Evolutionary conservation across 2,797 vertebrate genomes (phyloP).

Genomic region (Lacerta bilineata): DNA sequence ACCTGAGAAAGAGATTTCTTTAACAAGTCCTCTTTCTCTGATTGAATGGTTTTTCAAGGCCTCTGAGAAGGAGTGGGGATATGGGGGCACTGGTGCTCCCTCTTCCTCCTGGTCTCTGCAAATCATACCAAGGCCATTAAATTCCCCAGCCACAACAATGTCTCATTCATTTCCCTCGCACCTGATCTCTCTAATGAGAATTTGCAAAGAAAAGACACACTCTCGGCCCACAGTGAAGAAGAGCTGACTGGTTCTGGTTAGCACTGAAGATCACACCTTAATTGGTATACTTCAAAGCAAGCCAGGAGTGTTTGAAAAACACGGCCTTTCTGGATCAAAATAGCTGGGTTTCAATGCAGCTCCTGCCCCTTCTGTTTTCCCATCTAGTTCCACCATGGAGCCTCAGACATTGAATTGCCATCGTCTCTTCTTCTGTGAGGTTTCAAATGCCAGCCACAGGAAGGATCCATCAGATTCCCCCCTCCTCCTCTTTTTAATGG

Average conservation of each 20-base stretch:
- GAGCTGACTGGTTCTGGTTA: not conserved
- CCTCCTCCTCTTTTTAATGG: not conserved
- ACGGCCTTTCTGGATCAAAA: slow-evolving; percentile 26
- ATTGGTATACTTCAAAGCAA: slow-evolving; percentile 35
- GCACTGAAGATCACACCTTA: accelerated
- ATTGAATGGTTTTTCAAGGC: slow-evolving; percentile 45
- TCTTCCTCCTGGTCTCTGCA: not conserved
- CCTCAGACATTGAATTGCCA: accelerated
- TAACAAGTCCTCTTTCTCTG: slow-evolving; percentile 39
- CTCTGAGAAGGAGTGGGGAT: not conserved
- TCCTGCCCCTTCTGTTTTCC: accelerated
- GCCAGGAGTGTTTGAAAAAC: not conserved
- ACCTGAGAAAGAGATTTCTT: slow-evolving; percentile 35
- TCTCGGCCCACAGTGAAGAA: not conserved
- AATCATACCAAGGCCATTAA: slow-evolving; percentile 33
- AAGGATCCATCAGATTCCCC: not conserved
- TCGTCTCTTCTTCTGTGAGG: not conserved
- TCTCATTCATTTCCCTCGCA: not conserved
- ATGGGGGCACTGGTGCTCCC: accelerated
- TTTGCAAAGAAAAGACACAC: slow-evolving; percentile 42
- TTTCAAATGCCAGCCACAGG: not conserved
- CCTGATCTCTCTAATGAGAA: slow-evolving; percentile 57
- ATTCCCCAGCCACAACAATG: not conserved
- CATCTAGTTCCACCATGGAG: accelerated
- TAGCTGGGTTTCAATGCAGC: not conserved